Evolutionary conservation across 1,140 invertebrate species (phyloP), one percentile per base, ranked within the genome.

Genomic region (Psix sp.): DNA sequence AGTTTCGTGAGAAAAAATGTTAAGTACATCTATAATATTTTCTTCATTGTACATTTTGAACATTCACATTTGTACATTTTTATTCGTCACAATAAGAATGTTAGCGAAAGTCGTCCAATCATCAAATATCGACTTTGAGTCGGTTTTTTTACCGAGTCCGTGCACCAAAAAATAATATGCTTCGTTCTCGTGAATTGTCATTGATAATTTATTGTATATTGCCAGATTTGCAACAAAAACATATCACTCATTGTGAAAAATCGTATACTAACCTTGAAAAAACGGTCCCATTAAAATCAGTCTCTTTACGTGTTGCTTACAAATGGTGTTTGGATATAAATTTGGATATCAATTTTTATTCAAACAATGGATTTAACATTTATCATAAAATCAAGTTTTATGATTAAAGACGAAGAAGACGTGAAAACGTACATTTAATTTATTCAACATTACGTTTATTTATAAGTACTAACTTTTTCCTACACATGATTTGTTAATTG

Each of bases 261-360:
- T 67, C n/a, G 26, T 42, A 80, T 83, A 83, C 80, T 82, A 71
- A 83, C 81, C 81, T 83, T 75, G 71, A 54, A 74, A 76, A 75
- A 82, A 81, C 74, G 78, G 71, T 68, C 75, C 74, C 79, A 59
- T 76, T 66, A 76, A 82, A 83, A 80, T 65, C 21, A 51, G 59
- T 70, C 76, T 74, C 54, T 57, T 71, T 40, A 35, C 62, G 29
- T 52, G 60, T 54, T 24, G 60, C 57, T 31, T 33, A 46, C n/a
- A 24, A 46, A 46, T 46, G 46, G n/a, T 35, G 43, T 56, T n/a
- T n/a, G n/a, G n/a, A n/a, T 36, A 62, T 62, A 54, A 33, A 11
- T 54, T 39, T 59, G 40, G 54, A 49, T 10, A 48, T 52, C 33
- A 42, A 38, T 13, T 29, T 7, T 29, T 29, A 29, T 29, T n/a